Evolutionary conservation across 2,888 invertebrate genomes (phyloP), one percentile per base, ranked within the genome.

Genomic region (Hyles lineata): DNA sequence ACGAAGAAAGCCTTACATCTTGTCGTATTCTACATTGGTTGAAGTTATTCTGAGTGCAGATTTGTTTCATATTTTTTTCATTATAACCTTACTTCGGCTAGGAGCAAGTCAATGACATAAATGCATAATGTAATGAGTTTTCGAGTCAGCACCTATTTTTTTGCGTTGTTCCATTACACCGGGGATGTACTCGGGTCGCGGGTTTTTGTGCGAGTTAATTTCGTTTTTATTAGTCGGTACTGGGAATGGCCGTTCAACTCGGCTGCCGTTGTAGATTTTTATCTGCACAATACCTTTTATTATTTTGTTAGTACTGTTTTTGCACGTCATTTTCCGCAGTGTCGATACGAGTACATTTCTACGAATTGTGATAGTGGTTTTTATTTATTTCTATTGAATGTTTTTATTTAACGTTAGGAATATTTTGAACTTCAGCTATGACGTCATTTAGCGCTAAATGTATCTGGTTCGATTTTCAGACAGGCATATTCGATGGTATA

Each of bases 121-220:
- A 60, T 23, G 60, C 23, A 11, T 43, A 50, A 67, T 2, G 15
- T 23, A 67, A 50, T 50, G 21, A 32, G 21, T 21, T 35, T 35
- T 43, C 17, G 15, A 21, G 67, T 23, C 43, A 17, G 23, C 43
- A 43, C 23, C 23, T 4, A 2, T 62, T n/a, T 67, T 63, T 67
- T 67, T 67, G 67, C 23, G 21, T 17, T 23, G 23, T 50, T 43
- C 67, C 50, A 50, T 17, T 67, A 67, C 7, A 50, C 7, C 23
- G 67, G 67, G 67, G 67, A 67, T 67, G 67, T 67, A 43, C 67
- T 61, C 29, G 23, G 43, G 17, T 67, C 15, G 43, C 43, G 55
- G n/a, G 55, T 67, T 67, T 67, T 67, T 67, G 67, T 67, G 15
- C 7, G 6, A 7, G 21, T 5, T 67, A 17, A 55, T 55, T 55